A percentile compares a stretch with the other conserved stretches of the same genome.
Evolutionary conservation across 2,113 vertebrate species (phyloP).

Genomic region (Sander vitreus): DNA sequence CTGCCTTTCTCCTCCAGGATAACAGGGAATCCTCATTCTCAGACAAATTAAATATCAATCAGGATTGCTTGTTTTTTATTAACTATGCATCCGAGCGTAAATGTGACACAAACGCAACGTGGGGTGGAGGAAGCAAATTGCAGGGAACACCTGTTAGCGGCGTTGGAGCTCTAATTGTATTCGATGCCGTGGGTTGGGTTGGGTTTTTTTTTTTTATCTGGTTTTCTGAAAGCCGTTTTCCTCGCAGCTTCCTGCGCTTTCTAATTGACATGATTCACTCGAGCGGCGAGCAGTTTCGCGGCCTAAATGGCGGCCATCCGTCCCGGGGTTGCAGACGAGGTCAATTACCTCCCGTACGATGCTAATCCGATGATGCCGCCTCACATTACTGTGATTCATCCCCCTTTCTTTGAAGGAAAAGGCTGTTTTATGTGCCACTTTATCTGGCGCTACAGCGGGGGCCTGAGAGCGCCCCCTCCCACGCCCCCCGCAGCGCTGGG

Average conservation of each 20-base stretch:
- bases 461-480: constrained; percentile 33
- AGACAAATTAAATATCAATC: constrained; percentile 78
- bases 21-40: constrained; percentile 70
- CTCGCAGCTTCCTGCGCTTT: constrained; percentile 52
- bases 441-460: constrained; percentile 50
- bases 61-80: constrained; percentile 69
- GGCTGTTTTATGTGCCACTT: constrained; percentile 60
- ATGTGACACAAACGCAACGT: constrained; percentile 54
- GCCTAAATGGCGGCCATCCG: constrained; percentile 66
- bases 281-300: constrained; percentile 32
- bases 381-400: constrained; percentile 70
- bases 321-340: constrained; percentile 65
- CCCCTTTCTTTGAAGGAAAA: constrained; percentile 43
- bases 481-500: constrained; percentile 47
- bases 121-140: constrained; percentile 48
- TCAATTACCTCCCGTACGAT: constrained; percentile 60
- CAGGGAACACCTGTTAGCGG: constrained; percentile 71
- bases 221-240: constrained; percentile 43
- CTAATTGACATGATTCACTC: constrained; percentile 79
- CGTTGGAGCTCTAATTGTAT: constrained; percentile 56
- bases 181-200: neutral
- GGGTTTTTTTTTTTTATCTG: neutral
- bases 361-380: constrained; percentile 58
- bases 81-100: constrained; percentile 59
- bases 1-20: constrained; percentile 66